Base-by-base conservation (phyloP, 2,797 vertebrate genomes). In the Clarias platycephalus region DNA sequence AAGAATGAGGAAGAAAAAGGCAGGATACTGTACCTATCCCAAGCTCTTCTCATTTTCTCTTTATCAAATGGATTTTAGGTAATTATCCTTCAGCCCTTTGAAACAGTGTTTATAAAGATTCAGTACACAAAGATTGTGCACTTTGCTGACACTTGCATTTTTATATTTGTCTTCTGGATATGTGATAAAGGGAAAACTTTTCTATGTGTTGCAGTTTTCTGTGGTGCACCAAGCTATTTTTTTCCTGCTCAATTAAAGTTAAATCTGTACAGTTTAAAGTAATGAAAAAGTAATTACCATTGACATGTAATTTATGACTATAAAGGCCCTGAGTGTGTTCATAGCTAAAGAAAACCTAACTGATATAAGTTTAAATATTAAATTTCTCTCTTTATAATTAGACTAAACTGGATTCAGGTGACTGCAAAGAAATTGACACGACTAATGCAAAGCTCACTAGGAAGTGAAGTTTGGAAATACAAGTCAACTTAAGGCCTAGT, bases 61-160 rank as follows among this genome's bases (percentile, higher is more conserved):
- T 83, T 86, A 82, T 90, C 83, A 89, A 89, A 86, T 89, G 82
- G 86, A 90, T 90, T 91, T 87, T 86, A 75, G 82, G 86, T 88
- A 89, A 88, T 89, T 89, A 86, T 81, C 22, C 62, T 82, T 76
- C 81, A 90, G 81, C 53, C 71, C 89, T 92, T 91, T 89, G 87
- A 89, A 90, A 91, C 81, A 81, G 76, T 76, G 82, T 86, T 83
- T 81, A 86, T 85, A 53, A 87, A 84, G 84, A 90, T 83, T 88
- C 63, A 40, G 83, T 84, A 83, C 74, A 82, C 63, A 82, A 76
- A 82, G 78, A 88, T 64, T 84, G 88, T 87, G 85, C 87, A 87
- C 87, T 88, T 88, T 91, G 86, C 89, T 90, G 83, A 88, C 87
- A 87, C 80, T 84, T 86, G 86, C 40, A 49, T 82, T 80, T n/a